phyloP scores from a whole-genome alignment of 2,797 vertebrate genomes.

The Silurus aristotelis region DNA sequence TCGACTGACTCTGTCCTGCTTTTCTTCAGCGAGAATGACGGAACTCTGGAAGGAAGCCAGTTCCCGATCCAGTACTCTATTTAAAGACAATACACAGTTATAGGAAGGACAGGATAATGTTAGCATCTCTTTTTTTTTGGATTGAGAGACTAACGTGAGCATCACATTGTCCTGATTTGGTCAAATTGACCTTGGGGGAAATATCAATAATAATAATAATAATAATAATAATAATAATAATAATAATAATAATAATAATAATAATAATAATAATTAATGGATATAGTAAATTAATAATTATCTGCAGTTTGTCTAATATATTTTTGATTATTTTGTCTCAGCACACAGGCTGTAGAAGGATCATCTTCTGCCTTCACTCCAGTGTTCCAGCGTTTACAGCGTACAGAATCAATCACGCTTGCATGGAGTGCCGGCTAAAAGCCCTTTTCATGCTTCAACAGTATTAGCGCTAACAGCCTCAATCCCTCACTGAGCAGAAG shows the following conservation, averaged over 20 bases:
- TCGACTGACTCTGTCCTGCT: constrained; percentile 71
- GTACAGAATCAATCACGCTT: constrained; percentile 39
- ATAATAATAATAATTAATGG: too few species aligned
- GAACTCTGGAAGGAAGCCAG: constrained; percentile 71
- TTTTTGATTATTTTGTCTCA: not conserved
- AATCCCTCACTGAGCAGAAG: constrained; percentile 41
- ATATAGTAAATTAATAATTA: too few species aligned
- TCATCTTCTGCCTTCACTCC: constrained; percentile 4
- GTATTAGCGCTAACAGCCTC: constrained; percentile 43
- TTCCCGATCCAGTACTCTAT: constrained; percentile 65
- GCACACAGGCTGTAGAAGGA: not conserved
- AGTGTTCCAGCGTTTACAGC: constrained; percentile 19
- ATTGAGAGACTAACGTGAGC: not conserved
- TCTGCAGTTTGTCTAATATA: not conserved
- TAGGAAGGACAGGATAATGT: constrained; percentile 46
- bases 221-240: too few species aligned
- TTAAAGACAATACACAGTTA: constrained; percentile 66
- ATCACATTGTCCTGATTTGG: not conserved
- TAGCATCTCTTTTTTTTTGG: constrained; percentile 24
- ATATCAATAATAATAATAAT: not conserved
- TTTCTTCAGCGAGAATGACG: constrained; percentile 68
- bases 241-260: too few species aligned
- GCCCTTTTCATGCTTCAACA: constrained; percentile 52
- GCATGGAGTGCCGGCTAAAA: constrained; percentile 41
- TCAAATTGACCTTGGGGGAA: not conserved